These are phyloP conservation scores for Halesus radiatus DNA, from an alignment of 1,140 invertebrate genomes.

Conservation along the genomic window DNA sequence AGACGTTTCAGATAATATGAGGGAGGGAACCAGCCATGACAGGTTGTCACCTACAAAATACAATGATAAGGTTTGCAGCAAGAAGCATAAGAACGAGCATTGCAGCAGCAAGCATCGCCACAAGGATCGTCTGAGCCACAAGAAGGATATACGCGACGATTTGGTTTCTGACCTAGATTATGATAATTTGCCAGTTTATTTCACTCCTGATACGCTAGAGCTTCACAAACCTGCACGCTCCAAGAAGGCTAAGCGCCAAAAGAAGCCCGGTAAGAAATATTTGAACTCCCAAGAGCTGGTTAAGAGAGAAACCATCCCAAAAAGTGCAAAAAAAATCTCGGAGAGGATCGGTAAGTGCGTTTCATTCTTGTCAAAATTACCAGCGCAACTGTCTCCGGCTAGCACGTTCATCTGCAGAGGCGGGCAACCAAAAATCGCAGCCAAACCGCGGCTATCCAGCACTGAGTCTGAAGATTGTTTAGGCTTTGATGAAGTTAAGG, in stretches of 20 bases:
- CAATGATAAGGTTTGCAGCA: constrained; percentile 25
- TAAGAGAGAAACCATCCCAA: neutral
- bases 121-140: constrained; percentile 30
- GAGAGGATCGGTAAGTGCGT: constrained; percentile 36
- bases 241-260: constrained; percentile 20
- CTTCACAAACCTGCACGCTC: neutral
- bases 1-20: neutral
- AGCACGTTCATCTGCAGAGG: constrained; percentile 1
- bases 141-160: constrained; percentile 18
- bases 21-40: neutral
- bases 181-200: constrained; percentile 34
- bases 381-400: constrained; percentile 13
- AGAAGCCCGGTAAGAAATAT: constrained; percentile 1
- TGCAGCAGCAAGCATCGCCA: constrained; percentile 35
- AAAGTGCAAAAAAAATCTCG: neutral
- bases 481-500: constrained; percentile 44
- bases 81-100: constrained; percentile 42
- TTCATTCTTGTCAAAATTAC: constrained; percentile 21
- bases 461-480: constrained; percentile 19
- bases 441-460: neutral
- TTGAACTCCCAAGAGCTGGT: neutral
- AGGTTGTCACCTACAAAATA: constrained; percentile 33
- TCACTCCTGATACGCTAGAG: constrained; percentile 25
- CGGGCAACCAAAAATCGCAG: neutral
- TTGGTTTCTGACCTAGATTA: constrained; percentile 17